Evolutionary conservation across 2,113 vertebrate species (phyloP), one percentile per base, ranked within the genome.

Genomic region (Panthera leo): DNA sequence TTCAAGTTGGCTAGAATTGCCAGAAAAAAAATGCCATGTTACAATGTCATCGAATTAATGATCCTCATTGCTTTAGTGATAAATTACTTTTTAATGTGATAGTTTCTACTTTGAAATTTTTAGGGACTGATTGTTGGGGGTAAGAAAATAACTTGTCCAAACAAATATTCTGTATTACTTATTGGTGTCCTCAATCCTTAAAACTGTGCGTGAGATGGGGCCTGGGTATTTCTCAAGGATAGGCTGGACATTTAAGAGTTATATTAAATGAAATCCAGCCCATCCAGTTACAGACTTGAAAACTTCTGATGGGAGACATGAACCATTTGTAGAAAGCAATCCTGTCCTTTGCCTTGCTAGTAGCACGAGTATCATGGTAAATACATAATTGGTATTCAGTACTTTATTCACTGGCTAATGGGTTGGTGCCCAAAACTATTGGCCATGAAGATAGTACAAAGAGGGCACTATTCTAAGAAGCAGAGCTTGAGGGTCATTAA

Each of bases 1-100:
- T 91, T 88, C 7, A 95, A 75, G 14, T 95, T 95, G 39, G 5
- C n/a, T 70, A n/a, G 51, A 93, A 87, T 87, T 97, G 86, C 3
- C 13, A 91, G 42, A 70, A 88, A 82, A 86, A 67, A 93, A 84
- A 84, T 80, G 4, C 12, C 45, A 19, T 82, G 19, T 80, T 87
- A 63, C 6, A 80, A 16, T 95, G 25, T 84, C 23, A 88, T 39
- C 53, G 16, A 68, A 83, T 89, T 61, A 53, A 78, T 63, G 6
- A 85, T 73, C 2, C 10, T 86, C 16, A 45, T 51, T 92, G 14
- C 27, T 91, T 89, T 70, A 82, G 25, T 88, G 39, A 82, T 83
- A 5, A 7, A 14, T 65, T 78, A 25, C 34, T 76, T 97, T 89
- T 85, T 65, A 55, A 19, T n/a, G 1, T 79, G 11, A 42, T 36